Evolutionary conservation across 2,888 invertebrate genomes (phyloP).

Genomic region (Leptinotarsa juncta): DNA sequence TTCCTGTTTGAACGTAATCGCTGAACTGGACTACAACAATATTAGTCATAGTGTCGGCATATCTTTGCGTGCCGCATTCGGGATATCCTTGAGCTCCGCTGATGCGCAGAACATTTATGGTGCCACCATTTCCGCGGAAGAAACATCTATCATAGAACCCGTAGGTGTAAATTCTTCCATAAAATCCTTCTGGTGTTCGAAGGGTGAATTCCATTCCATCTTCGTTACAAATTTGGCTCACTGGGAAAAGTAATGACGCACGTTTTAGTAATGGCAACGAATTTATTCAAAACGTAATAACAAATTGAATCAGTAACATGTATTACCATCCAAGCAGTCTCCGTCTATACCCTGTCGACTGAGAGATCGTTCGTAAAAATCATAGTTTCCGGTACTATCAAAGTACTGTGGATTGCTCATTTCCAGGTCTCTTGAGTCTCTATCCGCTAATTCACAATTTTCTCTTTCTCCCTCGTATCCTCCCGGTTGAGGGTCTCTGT

Average conservation of each 20-base stretch:
- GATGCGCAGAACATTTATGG: conserved; percentile 83
- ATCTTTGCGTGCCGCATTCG: conserved; percentile 88
- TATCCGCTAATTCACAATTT: conserved; percentile 91
- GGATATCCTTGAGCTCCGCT: conserved; percentile 93
- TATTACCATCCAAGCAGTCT: conserved; percentile 87
- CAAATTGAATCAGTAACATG: conserved; percentile 22
- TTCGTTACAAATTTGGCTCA: conserved; percentile 91
- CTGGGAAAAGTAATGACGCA: conserved; percentile 64
- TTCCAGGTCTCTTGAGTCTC: conserved; percentile 86
- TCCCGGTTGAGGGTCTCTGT: conserved; percentile 49
- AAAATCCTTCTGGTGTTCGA: conserved; percentile 88
- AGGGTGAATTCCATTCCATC: conserved; percentile 95
- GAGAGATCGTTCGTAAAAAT: conserved; percentile 85
- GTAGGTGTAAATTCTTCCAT: conserved; percentile 91
- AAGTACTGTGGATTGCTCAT: conserved; percentile 87
- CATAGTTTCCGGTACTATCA: conserved; percentile 84
- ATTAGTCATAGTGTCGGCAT: conserved; percentile 93
- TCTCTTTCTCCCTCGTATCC: conserved; percentile 74
- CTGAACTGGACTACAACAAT: conserved; percentile 95
- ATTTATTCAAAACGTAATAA: conserved; percentile 24
- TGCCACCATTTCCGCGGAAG: conserved; percentile 90
- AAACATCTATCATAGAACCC: conserved; percentile 92
- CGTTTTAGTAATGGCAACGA: conserved; percentile 2
- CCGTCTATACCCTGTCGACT: conserved; percentile 77
- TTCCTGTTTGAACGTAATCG: conserved; percentile 90